Evolutionary conservation across 2,113 vertebrate species (phyloP), one percentile per base, ranked within the genome.

Genomic region (Ictidomys tridecemlineatus): DNA sequence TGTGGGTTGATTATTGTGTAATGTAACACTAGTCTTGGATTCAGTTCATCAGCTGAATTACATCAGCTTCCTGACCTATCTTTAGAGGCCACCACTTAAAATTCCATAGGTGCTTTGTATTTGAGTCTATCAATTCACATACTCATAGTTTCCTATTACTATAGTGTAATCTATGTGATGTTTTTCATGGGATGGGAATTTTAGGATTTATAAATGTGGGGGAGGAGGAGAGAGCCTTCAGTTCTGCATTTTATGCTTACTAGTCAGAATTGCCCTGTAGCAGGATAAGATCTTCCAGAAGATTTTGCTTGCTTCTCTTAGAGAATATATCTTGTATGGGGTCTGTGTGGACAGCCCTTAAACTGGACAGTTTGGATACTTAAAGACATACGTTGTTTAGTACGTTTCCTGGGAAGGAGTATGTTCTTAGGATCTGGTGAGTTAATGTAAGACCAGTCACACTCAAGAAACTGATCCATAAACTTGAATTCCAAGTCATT

Each of bases 401-500:
- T 51, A 4, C 79, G 51, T 70, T 89, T 91, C 16, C 61, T 48
- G 37, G 16, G 9, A 6, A 95, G 39, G 45, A 65, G 8, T 78
- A 85, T 9, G 45, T 65, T 92, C 32, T 73, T 93, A 67, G 14
- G 39, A 34, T 58, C 69, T 85, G 32, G 30, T 48, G 73, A 97
- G 51, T 67, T 91, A 48, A 74, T 61, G 5, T 28, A 73, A 93
- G 39, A 48, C 78, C 20, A 86, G 45, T 12, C 69, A 67, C 51
- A 63, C 63, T 67, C 73, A 92, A 56, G 69, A 93, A 95, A 89
- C 80, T 91, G 48, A 69, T 86, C 93, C 5, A 70, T 91, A 83
- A 93, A 97, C 78, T 56, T 78, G 82, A 97, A 93, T 82, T 6
- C 39, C 53, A 94, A 53, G 45, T 74, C 89, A 63, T 61, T 93